Percentiles rank a stretch among this genome's conserved stretches.
These are phyloP conservation scores for Aspidoscelis tigris DNA, from an alignment of 2,113 vertebrate genomes.

Conservation along the genomic window DNA sequence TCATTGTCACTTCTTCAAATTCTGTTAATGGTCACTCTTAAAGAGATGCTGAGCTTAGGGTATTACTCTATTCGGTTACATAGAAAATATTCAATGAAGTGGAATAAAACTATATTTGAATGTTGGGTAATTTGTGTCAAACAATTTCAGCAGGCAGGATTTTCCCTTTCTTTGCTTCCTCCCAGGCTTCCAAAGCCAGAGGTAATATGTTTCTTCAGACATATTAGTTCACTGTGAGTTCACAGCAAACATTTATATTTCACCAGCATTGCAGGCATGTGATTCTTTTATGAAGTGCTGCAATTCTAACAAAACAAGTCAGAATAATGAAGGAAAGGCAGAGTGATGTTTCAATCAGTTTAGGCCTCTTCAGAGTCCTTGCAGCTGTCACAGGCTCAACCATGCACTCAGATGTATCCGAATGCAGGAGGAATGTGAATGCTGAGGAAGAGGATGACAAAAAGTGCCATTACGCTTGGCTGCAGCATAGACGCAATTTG, in stretches of 20 bases:
- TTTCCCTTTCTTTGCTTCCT: background rate
- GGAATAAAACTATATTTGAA: background rate
- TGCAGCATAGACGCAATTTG: background rate
- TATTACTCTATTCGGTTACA: too few relatives aligned
- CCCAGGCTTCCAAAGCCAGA: background rate
- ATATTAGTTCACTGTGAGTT: background rate
- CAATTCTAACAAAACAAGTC: background rate
- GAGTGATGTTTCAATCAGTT: background rate
- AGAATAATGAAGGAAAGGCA: background rate
- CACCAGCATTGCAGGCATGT: background rate
- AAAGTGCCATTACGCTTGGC: accelerated
- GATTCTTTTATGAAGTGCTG: background rate
- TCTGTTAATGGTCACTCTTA: background rate
- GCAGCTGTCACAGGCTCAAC: constrained; percentile 19
- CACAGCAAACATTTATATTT: background rate
- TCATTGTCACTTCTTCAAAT: background rate
- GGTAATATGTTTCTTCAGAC: constrained; percentile 10
- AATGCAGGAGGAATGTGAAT: background rate
- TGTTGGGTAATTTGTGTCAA: background rate
- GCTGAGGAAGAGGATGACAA: background rate
- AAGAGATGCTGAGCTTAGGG: background rate
- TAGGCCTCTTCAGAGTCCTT: background rate
- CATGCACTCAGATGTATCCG: background rate
- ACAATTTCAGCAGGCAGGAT: background rate
- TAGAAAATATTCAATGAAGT: background rate